Conservation (phyloP, 2,113 vertebrate genomes). For the Trogon melanurus region DNA sequence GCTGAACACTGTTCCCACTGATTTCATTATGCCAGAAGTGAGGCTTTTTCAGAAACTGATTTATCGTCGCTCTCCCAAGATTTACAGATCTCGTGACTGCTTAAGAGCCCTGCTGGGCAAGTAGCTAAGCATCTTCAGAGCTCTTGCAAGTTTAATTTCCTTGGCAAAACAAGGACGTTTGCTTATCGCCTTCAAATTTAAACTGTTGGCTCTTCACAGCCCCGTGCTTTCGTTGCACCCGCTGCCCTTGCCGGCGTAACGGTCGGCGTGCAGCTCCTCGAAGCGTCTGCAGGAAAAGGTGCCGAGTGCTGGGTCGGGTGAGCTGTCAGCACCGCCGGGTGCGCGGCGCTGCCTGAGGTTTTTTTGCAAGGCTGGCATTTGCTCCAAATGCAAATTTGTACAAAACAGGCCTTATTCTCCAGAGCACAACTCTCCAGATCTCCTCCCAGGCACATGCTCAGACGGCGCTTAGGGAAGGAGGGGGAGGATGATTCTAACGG, state of each 20-base stretch:
- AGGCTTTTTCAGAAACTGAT: not conserved
- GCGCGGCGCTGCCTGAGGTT: not conserved
- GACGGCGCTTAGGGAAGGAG: not conserved
- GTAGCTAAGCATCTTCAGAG: not conserved
- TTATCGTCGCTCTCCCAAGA: not conserved
- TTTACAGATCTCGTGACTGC: not conserved
- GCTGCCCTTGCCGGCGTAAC: not conserved
- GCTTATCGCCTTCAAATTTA: not conserved
- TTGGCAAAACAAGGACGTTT: not conserved
- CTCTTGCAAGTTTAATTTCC: not conserved
- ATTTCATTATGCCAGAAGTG: not conserved
- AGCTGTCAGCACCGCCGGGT: not conserved
- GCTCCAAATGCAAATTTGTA: slow-evolving; percentile 39
- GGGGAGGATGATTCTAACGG: not conserved
- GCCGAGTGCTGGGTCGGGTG: not conserved
- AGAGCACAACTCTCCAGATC: not conserved
- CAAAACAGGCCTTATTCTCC: slow-evolving; percentile 14
- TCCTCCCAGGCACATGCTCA: slow-evolving; percentile 50
- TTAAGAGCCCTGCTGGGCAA: not conserved
- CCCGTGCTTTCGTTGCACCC: not conserved
- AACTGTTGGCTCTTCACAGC: not conserved
- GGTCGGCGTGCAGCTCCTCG: not conserved
- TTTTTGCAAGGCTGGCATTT: not conserved
- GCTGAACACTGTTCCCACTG: not conserved
- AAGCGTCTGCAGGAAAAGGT: not conserved